These are phyloP conservation scores for Caenorhabditis sp. DNA, from an alignment of 2,888 invertebrate genomes.

Conservation along the genomic window DNA sequence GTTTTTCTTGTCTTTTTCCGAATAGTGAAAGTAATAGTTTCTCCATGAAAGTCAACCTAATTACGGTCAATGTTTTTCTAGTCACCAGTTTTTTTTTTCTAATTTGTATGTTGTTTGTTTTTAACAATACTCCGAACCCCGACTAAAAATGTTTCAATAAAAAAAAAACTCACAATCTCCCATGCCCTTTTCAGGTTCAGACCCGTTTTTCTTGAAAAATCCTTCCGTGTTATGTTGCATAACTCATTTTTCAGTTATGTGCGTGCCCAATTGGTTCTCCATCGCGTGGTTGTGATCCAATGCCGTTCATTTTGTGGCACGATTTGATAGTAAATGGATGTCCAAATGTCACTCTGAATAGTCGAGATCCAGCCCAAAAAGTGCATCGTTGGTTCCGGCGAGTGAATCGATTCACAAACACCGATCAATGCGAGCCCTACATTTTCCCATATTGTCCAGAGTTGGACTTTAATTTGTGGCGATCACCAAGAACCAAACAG, in stretches of 20 bases:
- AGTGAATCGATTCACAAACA: slow-evolving; percentile 70
- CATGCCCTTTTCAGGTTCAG: too few species aligned
- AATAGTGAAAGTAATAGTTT: too few species aligned
- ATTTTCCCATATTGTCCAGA: slow-evolving; percentile 71
- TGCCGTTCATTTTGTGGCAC: slow-evolving; percentile 70
- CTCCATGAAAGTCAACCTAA: too few species aligned
- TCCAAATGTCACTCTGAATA: slow-evolving; percentile 68
- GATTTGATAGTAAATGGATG: slow-evolving; percentile 70
- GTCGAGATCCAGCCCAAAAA: slow-evolving; percentile 68
- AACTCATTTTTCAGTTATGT: slow-evolving; percentile 64
- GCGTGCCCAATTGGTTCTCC: slow-evolving; percentile 70
- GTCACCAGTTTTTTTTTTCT: too few species aligned
- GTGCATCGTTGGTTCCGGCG: slow-evolving; percentile 70
- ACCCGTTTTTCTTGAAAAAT: too few species aligned
- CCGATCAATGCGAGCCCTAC: slow-evolving; percentile 70
- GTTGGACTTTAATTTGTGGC: slow-evolving; percentile 70
- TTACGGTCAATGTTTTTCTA: too few species aligned
- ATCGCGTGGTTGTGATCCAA: slow-evolving; percentile 64
- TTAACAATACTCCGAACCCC: too few species aligned
- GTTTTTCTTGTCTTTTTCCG: too few species aligned
- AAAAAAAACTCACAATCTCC: too few species aligned
- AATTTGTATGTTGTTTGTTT: too few species aligned
- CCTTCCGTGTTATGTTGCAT: too few species aligned
- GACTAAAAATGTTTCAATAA: too few species aligned
- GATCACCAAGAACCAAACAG: slow-evolving; percentile 69